Conservation (phyloP, 1,140 invertebrate genomes). For the Reticulitermes speratus region DNA sequence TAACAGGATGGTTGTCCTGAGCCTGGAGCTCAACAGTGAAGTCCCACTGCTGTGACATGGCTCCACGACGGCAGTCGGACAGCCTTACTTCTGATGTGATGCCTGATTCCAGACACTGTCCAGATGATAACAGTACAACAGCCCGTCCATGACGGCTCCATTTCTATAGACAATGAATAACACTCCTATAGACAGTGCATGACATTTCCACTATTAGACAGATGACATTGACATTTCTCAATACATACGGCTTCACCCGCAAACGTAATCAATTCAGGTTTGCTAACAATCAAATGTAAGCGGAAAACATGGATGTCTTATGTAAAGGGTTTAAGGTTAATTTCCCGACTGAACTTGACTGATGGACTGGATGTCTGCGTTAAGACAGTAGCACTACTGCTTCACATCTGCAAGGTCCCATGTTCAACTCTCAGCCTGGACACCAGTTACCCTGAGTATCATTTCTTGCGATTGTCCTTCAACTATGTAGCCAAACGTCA, state of each 20-base stretch:
- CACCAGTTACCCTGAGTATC: too few species aligned
- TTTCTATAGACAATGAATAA: constrained; percentile 36
- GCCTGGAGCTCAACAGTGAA: constrained; percentile 43
- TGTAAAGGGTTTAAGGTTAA: too few species aligned
- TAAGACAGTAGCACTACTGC: too few species aligned
- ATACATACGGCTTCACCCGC: not conserved
- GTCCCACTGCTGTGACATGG: constrained; percentile 42
- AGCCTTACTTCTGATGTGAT: constrained; percentile 33
- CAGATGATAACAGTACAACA: constrained; percentile 36
- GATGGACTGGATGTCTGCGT: too few species aligned
- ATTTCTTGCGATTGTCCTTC: too few species aligned
- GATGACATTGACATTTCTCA: not conserved
- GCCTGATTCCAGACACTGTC: constrained; percentile 39
- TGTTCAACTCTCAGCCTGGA: too few species aligned
- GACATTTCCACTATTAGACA: too few species aligned
- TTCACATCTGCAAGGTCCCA: too few species aligned
- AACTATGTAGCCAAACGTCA: too few species aligned
- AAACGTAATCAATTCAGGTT: not conserved
- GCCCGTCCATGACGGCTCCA: constrained; percentile 39
- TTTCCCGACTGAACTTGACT: not conserved
- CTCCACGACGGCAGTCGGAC: constrained; percentile 37
- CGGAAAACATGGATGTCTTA: not conserved
- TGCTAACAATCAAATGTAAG: not conserved
- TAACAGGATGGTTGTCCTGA: constrained; percentile 31
- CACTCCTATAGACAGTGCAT: not conserved